Evolutionary conservation across 2,888 invertebrate genomes (phyloP), one percentile per base, ranked within the genome.

Genomic region (Drosophila tanythrix): DNA sequence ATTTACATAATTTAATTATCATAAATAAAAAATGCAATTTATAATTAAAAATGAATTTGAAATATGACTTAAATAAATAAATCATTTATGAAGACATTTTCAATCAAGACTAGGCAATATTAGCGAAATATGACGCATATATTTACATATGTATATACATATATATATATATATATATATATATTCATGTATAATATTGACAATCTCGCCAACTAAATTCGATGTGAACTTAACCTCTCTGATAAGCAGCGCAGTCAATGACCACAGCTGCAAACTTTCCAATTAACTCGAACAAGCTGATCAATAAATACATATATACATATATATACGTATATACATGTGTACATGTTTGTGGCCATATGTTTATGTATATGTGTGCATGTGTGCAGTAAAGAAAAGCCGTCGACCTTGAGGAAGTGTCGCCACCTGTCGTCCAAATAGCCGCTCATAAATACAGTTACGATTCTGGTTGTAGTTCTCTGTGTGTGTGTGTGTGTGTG

Each of bases 351-450:
- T 43, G 43, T 43, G 43, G 43, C 43, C 13, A 15, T 46, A 46
- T 46, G 46, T 8, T 15, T 46, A 0, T 8, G 7, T 46, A 0
- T 7, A 25, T 25, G 25, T 43, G 33, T 33, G 43, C 5, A 6
- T 21, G 21, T 27, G 27, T 57, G 46, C 35, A 46, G 60, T 43
- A 60, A 73, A 27, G 31, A 13, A 52, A 58, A 29, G 35, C 29
- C 8, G 57, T 52, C 43, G 62, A 57, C 70, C 43, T 55, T 62
- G 61, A 18, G 18, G 29, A 43, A 61, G 48, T 60, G 56, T 40
- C 48, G 59, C 70, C 70, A 61, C 56, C 70, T 70, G 38, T 56
- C 38, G 46, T 35, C 13, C 46, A 43, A 52, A 63, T 58, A 29
- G 35, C 35, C 10, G 60, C 27, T 60, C 70, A 43, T 70, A 60